phyloP scores from a whole-genome alignment of 2,888 invertebrate genomes.

The Eulithis prunata region DNA sequence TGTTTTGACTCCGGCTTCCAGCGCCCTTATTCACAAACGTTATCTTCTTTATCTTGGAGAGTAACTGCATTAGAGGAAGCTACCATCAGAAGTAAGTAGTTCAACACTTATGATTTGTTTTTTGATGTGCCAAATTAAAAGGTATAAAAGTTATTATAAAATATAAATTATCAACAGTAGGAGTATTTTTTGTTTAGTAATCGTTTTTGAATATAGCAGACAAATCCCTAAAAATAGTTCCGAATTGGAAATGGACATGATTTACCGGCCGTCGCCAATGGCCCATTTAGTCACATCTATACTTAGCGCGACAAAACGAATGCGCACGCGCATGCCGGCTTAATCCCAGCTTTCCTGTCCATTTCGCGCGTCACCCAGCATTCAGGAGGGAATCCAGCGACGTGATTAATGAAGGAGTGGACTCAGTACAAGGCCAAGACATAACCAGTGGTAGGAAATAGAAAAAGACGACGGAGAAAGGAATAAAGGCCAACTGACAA shows the following conservation, averaged over 20 bases:
- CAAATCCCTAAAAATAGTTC: constrained; percentile 33
- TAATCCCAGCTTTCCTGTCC: constrained; percentile 63
- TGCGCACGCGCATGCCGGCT: constrained; percentile 47
- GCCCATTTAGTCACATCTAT: constrained; percentile 49
- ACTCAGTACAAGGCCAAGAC: not conserved
- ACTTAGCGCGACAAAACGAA: constrained; percentile 47
- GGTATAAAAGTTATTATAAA: too few relatives aligned
- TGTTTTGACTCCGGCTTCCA: constrained; percentile 20
- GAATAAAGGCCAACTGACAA: too few relatives aligned
- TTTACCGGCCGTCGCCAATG: constrained; percentile 42
- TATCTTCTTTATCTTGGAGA: too few relatives aligned
- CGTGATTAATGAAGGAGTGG: constrained; percentile 20
- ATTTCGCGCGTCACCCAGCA: constrained; percentile 46
- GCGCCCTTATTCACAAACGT: constrained; percentile 15
- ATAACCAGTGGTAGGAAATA: not conserved
- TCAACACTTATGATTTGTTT: too few relatives aligned
- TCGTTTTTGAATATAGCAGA: constrained; percentile 12
- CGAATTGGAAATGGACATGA: constrained; percentile 43
- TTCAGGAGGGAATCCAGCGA: constrained; percentile 14
- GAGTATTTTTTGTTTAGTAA: not conserved
- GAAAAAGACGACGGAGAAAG: too few relatives aligned
- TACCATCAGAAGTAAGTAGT: too few relatives aligned
- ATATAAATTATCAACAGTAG: too few relatives aligned
- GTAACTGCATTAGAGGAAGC: too few relatives aligned
- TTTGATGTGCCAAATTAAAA: too few relatives aligned